Percentiles rank a stretch among this genome's conserved stretches.
These are phyloP conservation scores for Ormyrus thymus DNA, from an alignment of 2,888 invertebrate genomes.

Conservation along the genomic window DNA sequence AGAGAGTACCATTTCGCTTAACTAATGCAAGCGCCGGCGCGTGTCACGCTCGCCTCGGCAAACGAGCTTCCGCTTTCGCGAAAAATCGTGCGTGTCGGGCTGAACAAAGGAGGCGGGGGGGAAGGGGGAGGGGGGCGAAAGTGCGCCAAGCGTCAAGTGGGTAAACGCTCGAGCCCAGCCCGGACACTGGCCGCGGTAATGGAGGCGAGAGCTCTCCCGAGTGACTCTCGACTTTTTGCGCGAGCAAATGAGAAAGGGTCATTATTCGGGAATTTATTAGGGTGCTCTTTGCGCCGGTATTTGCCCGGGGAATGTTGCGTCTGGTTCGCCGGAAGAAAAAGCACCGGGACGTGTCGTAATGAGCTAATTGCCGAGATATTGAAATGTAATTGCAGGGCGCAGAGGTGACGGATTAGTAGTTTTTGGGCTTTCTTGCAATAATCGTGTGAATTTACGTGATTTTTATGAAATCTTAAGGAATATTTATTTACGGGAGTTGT, in stretches of 20 bases:
- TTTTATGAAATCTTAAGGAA: no score
- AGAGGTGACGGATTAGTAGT: no score
- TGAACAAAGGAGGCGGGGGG: not conserved
- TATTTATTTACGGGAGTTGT: no score
- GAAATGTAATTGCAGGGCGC: no score
- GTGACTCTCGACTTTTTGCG: not conserved
- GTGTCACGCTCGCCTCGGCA: not conserved
- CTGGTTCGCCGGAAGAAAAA: not conserved
- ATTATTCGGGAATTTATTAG: constrained; percentile 25
- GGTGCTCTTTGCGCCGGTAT: not conserved
- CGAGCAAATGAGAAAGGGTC: not conserved
- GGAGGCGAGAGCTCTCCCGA: no score
- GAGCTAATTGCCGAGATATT: no score
- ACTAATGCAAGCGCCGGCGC: constrained; percentile 2
- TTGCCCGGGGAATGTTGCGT: not conserved
- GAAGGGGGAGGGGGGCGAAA: no score
- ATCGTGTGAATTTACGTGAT: no score
- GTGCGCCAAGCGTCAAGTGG: not conserved
- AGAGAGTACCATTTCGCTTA: not conserved
- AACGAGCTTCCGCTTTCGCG: constrained; percentile 10
- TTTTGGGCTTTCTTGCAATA: no score
- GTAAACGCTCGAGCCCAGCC: not conserved
- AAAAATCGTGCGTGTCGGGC: constrained; percentile 24
- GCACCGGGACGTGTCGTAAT: no score
- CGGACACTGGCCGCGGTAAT: not conserved